A percentile compares a stretch with the other conserved stretches of the same genome.
Conservation (phyloP, 2,888 invertebrate species). For the Phyllotreta striolata region DNA sequence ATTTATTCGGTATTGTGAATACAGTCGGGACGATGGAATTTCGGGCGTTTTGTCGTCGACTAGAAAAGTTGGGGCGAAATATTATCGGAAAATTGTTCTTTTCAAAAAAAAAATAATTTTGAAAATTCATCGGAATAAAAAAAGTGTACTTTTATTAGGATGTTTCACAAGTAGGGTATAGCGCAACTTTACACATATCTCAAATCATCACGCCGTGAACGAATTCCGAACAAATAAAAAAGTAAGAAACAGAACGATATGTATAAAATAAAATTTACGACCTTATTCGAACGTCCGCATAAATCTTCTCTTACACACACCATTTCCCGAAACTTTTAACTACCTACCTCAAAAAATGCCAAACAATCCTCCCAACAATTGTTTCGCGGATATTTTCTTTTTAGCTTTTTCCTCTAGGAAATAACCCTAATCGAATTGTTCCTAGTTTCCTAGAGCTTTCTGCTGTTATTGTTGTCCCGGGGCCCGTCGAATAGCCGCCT, state of each 20-base stretch:
- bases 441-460: constrained; percentile 19
- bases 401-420: constrained; percentile 1
- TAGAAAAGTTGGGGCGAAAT: not conserved
- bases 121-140: no score
- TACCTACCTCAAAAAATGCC: constrained; percentile 14
- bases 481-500: constrained; percentile 20
- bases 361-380: constrained; percentile 13
- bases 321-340: constrained; percentile 10
- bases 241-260: no score
- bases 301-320: constrained; percentile 3
- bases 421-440: constrained; percentile 12
- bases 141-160: no score
- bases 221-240: no score
- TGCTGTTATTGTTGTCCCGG: constrained; percentile 26
- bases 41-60: not conserved
- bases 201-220: no score
- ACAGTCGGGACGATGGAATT: constrained; percentile 36
- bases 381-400: not conserved
- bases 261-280: constrained; percentile 5
- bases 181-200: no score
- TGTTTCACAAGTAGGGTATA: no score
- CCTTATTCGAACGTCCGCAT: constrained; percentile 4
- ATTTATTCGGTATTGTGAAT: constrained; percentile 43
- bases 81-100: not conserved
- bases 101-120: no score